Percentiles rank a stretch among this genome's conserved stretches.
phyloP scores from a whole-genome alignment of 2,113 vertebrate genomes.

The Rhinichthys klamathensis region DNA sequence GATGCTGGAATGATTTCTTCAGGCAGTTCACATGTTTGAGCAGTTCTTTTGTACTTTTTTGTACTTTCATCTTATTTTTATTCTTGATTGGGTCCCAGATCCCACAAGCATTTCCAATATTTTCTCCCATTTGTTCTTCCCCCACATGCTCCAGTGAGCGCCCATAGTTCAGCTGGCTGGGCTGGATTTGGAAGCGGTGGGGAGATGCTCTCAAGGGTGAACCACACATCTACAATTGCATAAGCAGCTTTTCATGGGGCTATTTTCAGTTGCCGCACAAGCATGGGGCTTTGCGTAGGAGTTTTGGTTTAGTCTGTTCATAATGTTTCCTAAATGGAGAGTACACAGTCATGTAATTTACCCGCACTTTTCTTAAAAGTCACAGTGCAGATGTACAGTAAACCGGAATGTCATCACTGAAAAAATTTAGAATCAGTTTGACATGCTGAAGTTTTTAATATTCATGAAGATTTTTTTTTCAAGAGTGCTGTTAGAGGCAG shows the following conservation, averaged over 20 bases:
- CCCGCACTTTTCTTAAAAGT: neutral
- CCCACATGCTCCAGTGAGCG: constrained; percentile 19
- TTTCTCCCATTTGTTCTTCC: constrained; percentile 3
- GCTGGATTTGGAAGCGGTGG: constrained; percentile 13
- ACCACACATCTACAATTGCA: constrained; percentile 8
- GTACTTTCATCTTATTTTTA: constrained; percentile 18
- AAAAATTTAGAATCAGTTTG: neutral
- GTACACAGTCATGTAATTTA: constrained; percentile 3
- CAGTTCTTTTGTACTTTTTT: neutral
- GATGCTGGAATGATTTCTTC: neutral
- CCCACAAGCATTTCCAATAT: neutral
- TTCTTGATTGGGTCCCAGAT: constrained; percentile 25
- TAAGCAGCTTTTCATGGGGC: constrained; percentile 32
- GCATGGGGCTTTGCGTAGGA: constrained; percentile 8
- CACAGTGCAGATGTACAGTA: neutral
- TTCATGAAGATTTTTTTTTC: neutral
- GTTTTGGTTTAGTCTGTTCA: constrained; percentile 9
- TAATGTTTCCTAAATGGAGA: constrained; percentile 28
- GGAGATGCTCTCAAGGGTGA: constrained; percentile 18
- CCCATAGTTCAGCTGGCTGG: constrained; percentile 28
- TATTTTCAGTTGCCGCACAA: constrained; percentile 25
- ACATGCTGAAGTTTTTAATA: neutral
- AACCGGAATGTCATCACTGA: neutral
- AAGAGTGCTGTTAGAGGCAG: neutral
- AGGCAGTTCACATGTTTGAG: constrained; percentile 12